phyloP scores from a whole-genome alignment of 2,797 vertebrate species.

The Fistularia commersonii region DNA sequence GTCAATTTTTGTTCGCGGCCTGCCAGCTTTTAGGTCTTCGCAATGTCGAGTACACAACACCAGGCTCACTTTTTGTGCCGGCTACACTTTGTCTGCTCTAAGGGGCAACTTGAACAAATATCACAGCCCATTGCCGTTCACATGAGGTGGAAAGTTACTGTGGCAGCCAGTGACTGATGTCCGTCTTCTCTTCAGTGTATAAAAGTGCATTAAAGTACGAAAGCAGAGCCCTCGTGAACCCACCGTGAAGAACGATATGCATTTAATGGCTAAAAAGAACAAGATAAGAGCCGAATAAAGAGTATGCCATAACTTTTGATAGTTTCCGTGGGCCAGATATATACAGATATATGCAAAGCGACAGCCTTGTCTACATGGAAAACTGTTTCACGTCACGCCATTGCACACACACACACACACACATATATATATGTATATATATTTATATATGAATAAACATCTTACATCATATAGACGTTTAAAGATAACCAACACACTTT shows the following conservation, averaged over 20 bases:
- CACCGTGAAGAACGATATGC: constrained; percentile 13
- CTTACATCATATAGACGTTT: constrained; percentile 44
- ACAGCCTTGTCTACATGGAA: not conserved
- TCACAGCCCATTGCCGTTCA: constrained; percentile 62
- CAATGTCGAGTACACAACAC: constrained; percentile 32
- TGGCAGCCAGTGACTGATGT: constrained; percentile 53
- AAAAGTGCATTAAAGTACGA: constrained; percentile 51
- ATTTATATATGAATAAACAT: constrained; percentile 8
- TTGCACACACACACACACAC: constrained; percentile 1
- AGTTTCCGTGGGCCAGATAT: constrained; percentile 1
- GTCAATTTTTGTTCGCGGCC: constrained; percentile 25
- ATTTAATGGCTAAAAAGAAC: constrained; percentile 32
- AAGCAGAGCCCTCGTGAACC: constrained; percentile 45
- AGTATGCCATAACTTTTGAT: constrained; percentile 13
- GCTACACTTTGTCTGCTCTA: constrained; percentile 23
- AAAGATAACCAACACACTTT: constrained; percentile 54
- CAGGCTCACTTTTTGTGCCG: constrained; percentile 23
- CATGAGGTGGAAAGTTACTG: constrained; percentile 60
- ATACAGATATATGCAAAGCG: not conserved
- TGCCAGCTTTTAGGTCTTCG: constrained; percentile 28
- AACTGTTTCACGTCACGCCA: not conserved
- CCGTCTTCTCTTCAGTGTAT: constrained; percentile 37
- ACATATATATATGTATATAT: constrained; percentile 40
- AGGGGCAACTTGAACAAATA: constrained; percentile 52
- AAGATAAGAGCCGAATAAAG: constrained; percentile 28